Evolutionary conservation across 1,140 invertebrate species (phyloP), one percentile per base, ranked within the genome.

Genomic region (Zaprionus taronus): DNA sequence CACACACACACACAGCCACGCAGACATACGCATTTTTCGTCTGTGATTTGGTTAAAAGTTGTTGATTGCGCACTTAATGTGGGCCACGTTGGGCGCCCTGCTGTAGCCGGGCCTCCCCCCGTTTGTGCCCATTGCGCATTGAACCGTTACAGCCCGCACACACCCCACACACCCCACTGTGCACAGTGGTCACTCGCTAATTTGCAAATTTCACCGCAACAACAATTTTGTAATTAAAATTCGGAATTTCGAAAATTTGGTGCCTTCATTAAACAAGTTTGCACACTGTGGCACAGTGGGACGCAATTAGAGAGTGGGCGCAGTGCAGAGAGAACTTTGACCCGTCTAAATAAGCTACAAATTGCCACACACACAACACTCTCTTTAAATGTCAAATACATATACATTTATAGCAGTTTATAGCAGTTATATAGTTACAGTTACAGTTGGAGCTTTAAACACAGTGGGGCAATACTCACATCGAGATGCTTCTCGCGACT

Each of bases 401-500:
- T 14, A 49, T 61, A 28, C 17, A 51, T 9, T 26, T 61, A 34
- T 70, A 31, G 17, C 38, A 20, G 15, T 38, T 47, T 9, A 11
- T 20, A 24, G 24, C n/a, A n/a, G n/a, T n/a, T n/a, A n/a, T 26
- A 31, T 7, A 22, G 12, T 51, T 24, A 51, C 47, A 51, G 11
- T 51, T 51, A 24, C n/a, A 41, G 31, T 31, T 11, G 7, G 6
- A 31, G 28, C 14, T 12, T 15, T 41, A 14, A 49, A 22, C 9
- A 49, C 24, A 55, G 22, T 41, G 60, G 38, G 58, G 58, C 72
- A 47, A 66, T 90, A 95, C 96, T 95, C 93, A 97, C 96, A 82
- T 97, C 96, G 56, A 95, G 96, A 92, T 96, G 96, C 92, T 96
- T 96, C 73, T 97, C 96, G 69, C 95, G 96, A 81, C 95, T 95